Conservation (phyloP, 2,888 invertebrate genomes). For the Dexiosoma caninum region DNA sequence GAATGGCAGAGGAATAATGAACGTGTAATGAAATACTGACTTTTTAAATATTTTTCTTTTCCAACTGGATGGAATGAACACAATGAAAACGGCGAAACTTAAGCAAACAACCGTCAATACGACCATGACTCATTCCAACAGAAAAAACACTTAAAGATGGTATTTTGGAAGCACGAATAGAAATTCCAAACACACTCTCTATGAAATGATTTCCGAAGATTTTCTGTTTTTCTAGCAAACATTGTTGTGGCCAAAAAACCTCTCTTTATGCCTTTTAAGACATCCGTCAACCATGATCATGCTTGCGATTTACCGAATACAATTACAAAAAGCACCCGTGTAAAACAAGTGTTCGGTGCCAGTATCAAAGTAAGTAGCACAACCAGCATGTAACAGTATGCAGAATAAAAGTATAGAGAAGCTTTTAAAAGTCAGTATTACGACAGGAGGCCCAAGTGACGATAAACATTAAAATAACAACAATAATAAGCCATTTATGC, state of each 20-base stretch:
- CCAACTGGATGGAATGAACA: conserved; percentile 1
- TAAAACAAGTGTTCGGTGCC: conserved; percentile 20
- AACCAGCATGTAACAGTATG: neutral
- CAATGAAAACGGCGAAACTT: conserved; percentile 19
- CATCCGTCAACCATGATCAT: neutral
- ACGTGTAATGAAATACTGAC: conserved; percentile 20
- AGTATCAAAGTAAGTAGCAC: neutral
- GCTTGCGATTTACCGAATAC: neutral
- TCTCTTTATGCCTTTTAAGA: neutral
- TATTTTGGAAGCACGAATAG: neutral
- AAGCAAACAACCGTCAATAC: conserved; percentile 37
- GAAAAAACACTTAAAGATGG: neutral
- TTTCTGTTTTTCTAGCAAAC: no score
- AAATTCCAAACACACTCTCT: neutral
- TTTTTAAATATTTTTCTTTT: conserved; percentile 11
- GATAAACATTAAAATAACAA: conserved; percentile 58
- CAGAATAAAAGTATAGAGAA: neutral
- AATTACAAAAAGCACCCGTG: neutral
- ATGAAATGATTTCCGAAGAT: no score
- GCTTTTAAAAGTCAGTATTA: conserved; percentile 46
- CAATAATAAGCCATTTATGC: conserved; percentile 61
- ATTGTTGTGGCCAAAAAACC: no score
- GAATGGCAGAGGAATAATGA: conserved; percentile 27
- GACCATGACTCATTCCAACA: conserved; percentile 57
- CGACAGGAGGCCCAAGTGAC: conserved; percentile 58